Evolutionary conservation across 2,113 vertebrate genomes (phyloP), one percentile per base, ranked within the genome.

Genomic region (Lipotes vexillifer): DNA sequence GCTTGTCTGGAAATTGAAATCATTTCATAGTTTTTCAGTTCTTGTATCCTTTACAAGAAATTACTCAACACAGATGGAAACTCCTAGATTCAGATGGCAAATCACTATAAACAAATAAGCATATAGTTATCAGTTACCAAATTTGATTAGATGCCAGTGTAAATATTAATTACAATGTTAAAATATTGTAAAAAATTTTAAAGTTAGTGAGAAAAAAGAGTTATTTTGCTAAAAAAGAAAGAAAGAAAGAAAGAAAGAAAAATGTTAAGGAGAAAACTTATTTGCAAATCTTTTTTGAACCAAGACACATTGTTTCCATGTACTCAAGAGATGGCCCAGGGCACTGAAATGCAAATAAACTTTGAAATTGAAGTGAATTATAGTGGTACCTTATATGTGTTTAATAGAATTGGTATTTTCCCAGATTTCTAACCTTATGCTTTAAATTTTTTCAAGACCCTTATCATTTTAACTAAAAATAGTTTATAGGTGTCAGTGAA

Each of bases 81-180:
- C 1, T 96, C 41, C 31, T 95, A 78, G 49, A 87, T 55, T 59
- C 94, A 98, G 93, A 98, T 97, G 97, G 95, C n/a, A 31, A 71
- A 78, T 21, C 94, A 85, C 94, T 95, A 72, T 92, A 97, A 98
- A 97, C 68, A 98, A 96, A 97, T 96, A 97, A 98, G 77, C 80
- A 94, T 96, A 88, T 95, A 97, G 84, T 80, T 69, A 96, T 6
- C 66, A 81, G 94, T 96, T 97, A 96, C 71, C 61, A 90, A 97
- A 97, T 98, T 98, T 52, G 90, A 97, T 98, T 98, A 97, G 94
- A 93, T 82, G 4, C 20, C 69, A 97, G 52, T 97, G 44, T 86
- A 96, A 97, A 97, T 98, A 98, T 98, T 98, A 98, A 98, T 98
- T 98, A 98, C 59, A 44, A 95, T 95, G 97, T 97, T 97, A 98